Percentiles rank a stretch among this genome's conserved stretches.
These are phyloP conservation scores for Paraplagusia blochii DNA, from an alignment of 2,113 vertebrate genomes.

Conservation along the genomic window DNA sequence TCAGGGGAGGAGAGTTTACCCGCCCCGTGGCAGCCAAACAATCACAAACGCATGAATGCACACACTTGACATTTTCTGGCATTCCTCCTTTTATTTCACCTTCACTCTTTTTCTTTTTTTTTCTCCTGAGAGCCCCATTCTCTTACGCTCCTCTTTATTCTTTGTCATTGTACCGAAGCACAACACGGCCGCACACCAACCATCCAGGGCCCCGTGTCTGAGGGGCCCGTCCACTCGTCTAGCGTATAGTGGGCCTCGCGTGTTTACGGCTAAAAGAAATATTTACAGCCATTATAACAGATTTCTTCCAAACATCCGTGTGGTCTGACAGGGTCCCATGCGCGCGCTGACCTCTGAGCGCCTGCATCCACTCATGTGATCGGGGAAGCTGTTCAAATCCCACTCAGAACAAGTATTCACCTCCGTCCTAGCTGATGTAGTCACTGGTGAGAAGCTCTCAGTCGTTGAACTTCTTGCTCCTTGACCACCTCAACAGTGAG, in stretches of 20 bases:
- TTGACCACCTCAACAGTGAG: background rate
- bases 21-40: conserved; percentile 6
- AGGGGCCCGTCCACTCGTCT: conserved; percentile 2
- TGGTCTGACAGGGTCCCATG: conserved; percentile 35
- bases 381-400: background rate
- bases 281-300: conserved; percentile 59
- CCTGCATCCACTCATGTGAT: conserved; percentile 8
- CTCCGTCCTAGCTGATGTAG: background rate
- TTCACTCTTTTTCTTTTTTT: background rate
- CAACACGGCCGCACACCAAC: background rate
- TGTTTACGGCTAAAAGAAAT: conserved; percentile 64
- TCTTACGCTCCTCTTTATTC: conserved; percentile 4
- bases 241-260: conserved; percentile 13
- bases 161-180: no score
- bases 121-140: background rate
- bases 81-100: conserved; percentile 23
- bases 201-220: background rate
- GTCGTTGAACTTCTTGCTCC: background rate
- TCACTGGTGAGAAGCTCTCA: background rate
- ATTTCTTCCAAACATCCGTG: conserved; percentile 41
- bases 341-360: conserved; percentile 22
- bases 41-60: conserved; percentile 34
- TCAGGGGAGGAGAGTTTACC: conserved; percentile 26
- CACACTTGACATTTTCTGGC: conserved; percentile 27
- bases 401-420: background rate